Evolutionary conservation across 2,797 vertebrate species (phyloP), one percentile per base, ranked within the genome.

Genomic region (Triplophysa yarkandensis): DNA sequence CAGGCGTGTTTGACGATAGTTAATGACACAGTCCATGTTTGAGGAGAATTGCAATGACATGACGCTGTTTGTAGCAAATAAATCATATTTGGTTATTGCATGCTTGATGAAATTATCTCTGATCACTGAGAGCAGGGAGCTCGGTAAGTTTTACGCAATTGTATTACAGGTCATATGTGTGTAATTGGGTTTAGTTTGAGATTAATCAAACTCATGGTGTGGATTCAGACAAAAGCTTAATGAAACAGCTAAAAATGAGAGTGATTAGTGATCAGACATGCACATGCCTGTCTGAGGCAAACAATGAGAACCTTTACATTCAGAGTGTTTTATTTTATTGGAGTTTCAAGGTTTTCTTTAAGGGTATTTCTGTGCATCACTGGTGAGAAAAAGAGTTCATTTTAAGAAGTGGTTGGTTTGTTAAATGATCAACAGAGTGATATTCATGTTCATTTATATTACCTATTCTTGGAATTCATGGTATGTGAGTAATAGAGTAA

Each of bases 301-400:
- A 82, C 78, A 82, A 82, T 78, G 60, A 67, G 72, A 73, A 71
- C 76, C 34, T 82, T 80, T 68, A 60, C 61, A 75, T 61, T 4
- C 30, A 61, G 50, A 30, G 68, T 36, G 36, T 57, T 23, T 73
- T 73, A 21, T 25, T 70, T 30, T 21, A 21, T 21, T 69, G 36
- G 25, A 34, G 11, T 43, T 27, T 54, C 46, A 8, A 16, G 10
- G 34, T 63, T 36, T 55, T 27, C 46, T n/a, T n/a, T n/a, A 19
- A 11, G 8, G 21, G 32, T 62, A 3, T 67, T 57, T 54, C 50
- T 65, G 52, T 30, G 57, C 16, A 30, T 50, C 28, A 10, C 72
- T 64, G 46, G 70, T 57, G 34, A n/a, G n/a, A n/a, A n/a, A n/a
- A n/a, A n/a, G n/a, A n/a, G n/a, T n/a, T n/a, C n/a, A n/a, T n/a